phyloP scores from a whole-genome alignment of 2,113 vertebrate species.

The Centrocercus urophasianus region DNA sequence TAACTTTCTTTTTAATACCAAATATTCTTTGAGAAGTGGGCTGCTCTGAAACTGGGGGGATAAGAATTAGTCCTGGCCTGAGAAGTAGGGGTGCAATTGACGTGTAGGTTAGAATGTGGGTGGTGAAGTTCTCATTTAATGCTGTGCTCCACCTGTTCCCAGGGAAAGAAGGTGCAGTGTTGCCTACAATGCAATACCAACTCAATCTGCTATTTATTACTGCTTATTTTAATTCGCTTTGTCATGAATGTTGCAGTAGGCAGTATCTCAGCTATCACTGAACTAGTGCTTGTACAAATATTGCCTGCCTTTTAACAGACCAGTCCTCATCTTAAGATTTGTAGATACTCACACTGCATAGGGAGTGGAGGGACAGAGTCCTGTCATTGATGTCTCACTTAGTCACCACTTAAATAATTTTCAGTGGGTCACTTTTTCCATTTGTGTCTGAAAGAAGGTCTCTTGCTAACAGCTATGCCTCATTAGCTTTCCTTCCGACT shows the following conservation, averaged over 20 bases:
- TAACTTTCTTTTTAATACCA: not conserved
- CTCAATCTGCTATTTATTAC: not conserved
- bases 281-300: not conserved
- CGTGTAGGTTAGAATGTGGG: not conserved
- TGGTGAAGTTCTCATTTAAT: not conserved
- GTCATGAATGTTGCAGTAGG: not conserved
- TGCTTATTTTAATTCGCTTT: not conserved
- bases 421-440: not conserved
- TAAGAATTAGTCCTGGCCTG: not conserved
- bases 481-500: not conserved
- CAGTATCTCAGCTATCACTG: not conserved
- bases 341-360: not conserved
- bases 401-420: not conserved
- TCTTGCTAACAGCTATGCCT: not conserved
- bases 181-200: not conserved
- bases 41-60: not conserved
- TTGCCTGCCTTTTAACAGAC: not conserved
- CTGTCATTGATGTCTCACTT: not conserved
- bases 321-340: not conserved
- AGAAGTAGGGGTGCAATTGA: not conserved
- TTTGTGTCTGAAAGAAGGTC: not conserved
- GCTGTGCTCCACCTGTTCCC: not conserved
- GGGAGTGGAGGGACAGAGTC: not conserved
- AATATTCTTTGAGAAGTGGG: not conserved
- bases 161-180: not conserved